Conservation (phyloP, 2,797 vertebrate species). For the Xyrichtys novacula region DNA sequence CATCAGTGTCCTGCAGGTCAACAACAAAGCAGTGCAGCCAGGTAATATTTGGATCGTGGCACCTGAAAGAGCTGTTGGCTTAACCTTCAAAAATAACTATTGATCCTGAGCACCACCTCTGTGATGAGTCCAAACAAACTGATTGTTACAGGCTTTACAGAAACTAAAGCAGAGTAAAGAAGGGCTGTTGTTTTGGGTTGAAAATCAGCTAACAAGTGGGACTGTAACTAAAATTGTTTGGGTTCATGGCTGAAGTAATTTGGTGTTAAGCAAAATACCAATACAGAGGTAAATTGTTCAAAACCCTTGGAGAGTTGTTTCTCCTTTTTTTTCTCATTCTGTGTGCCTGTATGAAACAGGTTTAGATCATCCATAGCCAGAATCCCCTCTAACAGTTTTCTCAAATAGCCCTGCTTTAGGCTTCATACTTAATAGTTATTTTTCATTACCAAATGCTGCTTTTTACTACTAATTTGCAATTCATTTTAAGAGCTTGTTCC, state of each 20-base stretch:
- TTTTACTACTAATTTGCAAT: slow-evolving; percentile 83
- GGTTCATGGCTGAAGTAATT: slow-evolving; percentile 25
- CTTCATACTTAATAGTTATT: slow-evolving; percentile 67
- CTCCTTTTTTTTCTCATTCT: slow-evolving; percentile 3
- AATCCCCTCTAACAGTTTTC: slow-evolving; percentile 34
- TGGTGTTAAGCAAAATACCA: slow-evolving; percentile 9
- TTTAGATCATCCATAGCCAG: slow-evolving; percentile 5
- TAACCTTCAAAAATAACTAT: neutral
- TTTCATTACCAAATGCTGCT: slow-evolving; percentile 70
- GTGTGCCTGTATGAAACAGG: neutral
- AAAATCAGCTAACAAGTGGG: slow-evolving; percentile 23
- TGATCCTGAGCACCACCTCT: neutral
- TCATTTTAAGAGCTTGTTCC: slow-evolving; percentile 73
- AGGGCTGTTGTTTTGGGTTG: slow-evolving; percentile 1
- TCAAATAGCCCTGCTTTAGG: slow-evolving; percentile 54
- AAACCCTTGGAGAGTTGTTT: slow-evolving; percentile 16
- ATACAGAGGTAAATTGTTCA: neutral
- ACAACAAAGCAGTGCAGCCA: neutral
- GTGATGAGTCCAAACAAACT: neutral
- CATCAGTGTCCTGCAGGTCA: neutral
- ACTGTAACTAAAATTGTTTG: slow-evolving; percentile 13
- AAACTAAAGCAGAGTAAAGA: neutral
- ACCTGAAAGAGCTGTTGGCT: neutral
- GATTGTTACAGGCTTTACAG: neutral
- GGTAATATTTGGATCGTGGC: neutral